A percentile compares a stretch with the other conserved stretches of the same genome.
Evolutionary conservation across 1,140 invertebrate species (phyloP).

Genomic region (Glossosoma conforme): DNA sequence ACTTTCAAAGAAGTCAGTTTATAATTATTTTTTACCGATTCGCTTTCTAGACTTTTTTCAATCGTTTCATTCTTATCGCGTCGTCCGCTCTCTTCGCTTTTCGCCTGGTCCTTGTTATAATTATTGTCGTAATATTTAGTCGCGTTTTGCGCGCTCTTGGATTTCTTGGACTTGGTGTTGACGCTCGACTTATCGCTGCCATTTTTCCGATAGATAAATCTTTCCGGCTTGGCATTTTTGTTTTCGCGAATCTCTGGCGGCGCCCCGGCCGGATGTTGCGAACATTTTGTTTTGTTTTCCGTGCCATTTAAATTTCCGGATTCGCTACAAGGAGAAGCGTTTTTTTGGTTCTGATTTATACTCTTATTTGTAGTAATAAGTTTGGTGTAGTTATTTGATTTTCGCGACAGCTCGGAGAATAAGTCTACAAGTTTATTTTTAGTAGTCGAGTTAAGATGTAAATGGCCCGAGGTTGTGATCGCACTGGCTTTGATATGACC

Average conservation of each 20-base stretch:
- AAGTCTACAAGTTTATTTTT: constrained; percentile 28
- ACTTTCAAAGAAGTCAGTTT: too few species aligned
- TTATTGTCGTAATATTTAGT: background rate
- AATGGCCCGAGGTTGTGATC: too few species aligned
- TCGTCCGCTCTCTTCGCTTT: background rate
- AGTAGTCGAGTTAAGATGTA: background rate
- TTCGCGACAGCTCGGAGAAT: constrained; percentile 29
- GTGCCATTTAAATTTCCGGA: constrained; percentile 28
- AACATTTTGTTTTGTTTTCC: constrained; percentile 29
- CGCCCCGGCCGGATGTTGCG: constrained; percentile 25
- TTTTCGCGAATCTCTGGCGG: constrained; percentile 15
- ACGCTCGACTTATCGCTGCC: constrained; percentile 13
- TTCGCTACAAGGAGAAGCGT: constrained; percentile 15
- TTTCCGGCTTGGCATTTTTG: constrained; percentile 21
- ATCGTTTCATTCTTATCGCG: constrained; percentile 1
- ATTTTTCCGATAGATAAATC: constrained; percentile 27
- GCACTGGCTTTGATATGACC: too few species aligned
- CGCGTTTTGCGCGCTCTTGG: constrained; percentile 9
- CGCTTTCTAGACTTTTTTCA: too few species aligned
- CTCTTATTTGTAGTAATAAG: too few species aligned
- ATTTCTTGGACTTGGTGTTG: constrained; percentile 13
- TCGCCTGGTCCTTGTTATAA: background rate
- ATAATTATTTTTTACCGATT: constrained; percentile 22
- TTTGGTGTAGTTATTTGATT: too few species aligned
- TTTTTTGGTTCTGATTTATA: constrained; percentile 12